Evolutionary conservation across 92 coral and sea anemone genomes (phyloP), one percentile per base, ranked within the genome.

Genomic region (Phenganax stokvisi): DNA sequence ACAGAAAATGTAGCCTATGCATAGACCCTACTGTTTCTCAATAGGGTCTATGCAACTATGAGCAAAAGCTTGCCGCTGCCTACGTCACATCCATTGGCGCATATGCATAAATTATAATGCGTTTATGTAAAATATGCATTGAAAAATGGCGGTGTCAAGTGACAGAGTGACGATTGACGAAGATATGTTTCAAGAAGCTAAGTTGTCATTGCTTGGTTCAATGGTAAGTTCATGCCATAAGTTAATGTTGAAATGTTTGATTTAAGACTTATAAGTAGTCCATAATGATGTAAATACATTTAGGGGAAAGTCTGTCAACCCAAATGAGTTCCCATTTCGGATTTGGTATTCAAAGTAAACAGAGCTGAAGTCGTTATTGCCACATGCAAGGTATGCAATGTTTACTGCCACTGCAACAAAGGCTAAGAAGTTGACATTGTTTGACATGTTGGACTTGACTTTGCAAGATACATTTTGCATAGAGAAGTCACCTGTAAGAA

Each of bases 161-260:
- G n/a, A n/a, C n/a, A n/a, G n/a, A n/a, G n/a, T n/a, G n/a, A n/a
- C n/a, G n/a, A n/a, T n/a, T n/a, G n/a, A n/a, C n/a, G n/a, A n/a
- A n/a, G n/a, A n/a, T n/a, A n/a, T n/a, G n/a, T n/a, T n/a, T n/a
- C n/a, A n/a, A n/a, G n/a, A n/a, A n/a, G n/a, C n/a, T n/a, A n/a
- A n/a, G n/a, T n/a, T n/a, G 75, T 12, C 75, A 70, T 70, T 70
- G 75, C 75, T 70, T 70, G 31, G 75, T 70, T 2, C 75, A 70
- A 12, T 70, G 75, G 75, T 70, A 70, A 70, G 75, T 37, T 37
- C 47, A 37, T 37, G 4, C 47, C 47, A 37, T 37, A 37, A 1
- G 1, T 37, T 37, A 37, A 1, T 37, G 1, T 37, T 37, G 47
- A 37, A 37, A 37, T 37, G 68, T 62, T 62, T 62, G 27, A 17